Conservation (phyloP, 1,140 invertebrate species). For the Carposina sasakii region DNA sequence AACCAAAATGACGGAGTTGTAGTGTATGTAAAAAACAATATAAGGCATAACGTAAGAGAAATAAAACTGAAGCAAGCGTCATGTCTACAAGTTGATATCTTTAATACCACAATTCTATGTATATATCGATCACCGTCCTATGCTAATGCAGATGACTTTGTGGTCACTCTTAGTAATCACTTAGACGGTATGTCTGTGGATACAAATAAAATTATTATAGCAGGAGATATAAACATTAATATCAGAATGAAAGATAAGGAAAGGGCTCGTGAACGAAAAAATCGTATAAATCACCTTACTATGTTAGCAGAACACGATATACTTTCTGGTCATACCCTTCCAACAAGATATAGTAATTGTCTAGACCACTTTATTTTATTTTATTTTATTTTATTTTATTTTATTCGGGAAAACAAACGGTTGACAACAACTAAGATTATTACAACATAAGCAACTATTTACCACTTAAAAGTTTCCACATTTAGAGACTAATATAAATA, state of each 20-base stretch:
- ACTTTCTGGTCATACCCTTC: too few relatives aligned
- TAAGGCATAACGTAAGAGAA: background rate
- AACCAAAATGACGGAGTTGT: slow-evolving; percentile 2
- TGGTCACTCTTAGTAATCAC: background rate
- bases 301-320: too few relatives aligned
- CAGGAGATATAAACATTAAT: slow-evolving; percentile 3
- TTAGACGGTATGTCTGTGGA: background rate
- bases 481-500: too few relatives aligned
- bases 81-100: background rate
- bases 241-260: background rate
- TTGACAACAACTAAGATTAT: too few relatives aligned
- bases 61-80: background rate
- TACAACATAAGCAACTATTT: too few relatives aligned
- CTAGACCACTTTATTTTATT: too few relatives aligned
- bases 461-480: too few relatives aligned
- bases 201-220: background rate
- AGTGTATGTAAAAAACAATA: background rate
- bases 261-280: background rate
- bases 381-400: too few relatives aligned
- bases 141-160: background rate
- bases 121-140: background rate
- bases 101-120: background rate
- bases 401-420: too few relatives aligned
- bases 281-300: background rate
- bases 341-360: too few relatives aligned